A percentile compares a stretch with the other conserved stretches of the same genome.
Evolutionary conservation across 2,113 vertebrate genomes (phyloP).

Genomic region (Hemicordylus capensis): DNA sequence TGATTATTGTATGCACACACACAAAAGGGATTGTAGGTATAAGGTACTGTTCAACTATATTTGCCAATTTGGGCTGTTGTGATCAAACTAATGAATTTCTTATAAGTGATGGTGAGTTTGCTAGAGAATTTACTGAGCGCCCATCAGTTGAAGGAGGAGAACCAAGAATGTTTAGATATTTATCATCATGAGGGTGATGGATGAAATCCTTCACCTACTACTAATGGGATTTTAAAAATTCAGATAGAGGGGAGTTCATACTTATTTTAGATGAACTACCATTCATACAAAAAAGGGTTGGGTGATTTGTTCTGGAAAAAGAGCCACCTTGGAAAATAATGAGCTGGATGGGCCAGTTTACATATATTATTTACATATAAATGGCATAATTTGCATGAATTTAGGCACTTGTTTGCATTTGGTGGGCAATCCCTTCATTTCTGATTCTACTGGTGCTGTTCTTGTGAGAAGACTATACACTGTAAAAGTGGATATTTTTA

Average conservation of each 20-base stretch:
- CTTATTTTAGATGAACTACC: not conserved
- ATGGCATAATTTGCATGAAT: constrained; percentile 6
- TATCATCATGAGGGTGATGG: not conserved
- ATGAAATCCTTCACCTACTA: not conserved
- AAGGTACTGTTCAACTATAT: not conserved
- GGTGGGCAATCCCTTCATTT: not conserved
- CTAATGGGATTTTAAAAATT: constrained; percentile 18
- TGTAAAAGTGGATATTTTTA: not conserved
- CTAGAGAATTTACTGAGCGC: not conserved
- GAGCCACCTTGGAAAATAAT: not conserved
- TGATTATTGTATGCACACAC: not conserved
- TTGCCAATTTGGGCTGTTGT: not conserved
- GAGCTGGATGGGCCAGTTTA: not conserved
- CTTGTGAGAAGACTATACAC: not conserved
- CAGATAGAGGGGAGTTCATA: not conserved
- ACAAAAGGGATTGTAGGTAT: not conserved
- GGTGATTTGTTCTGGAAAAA: not conserved
- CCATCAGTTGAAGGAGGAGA: not conserved
- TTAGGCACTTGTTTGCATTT: not conserved
- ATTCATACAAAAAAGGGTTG: not conserved
- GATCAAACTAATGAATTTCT: constrained; percentile 27
- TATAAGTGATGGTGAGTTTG: not conserved
- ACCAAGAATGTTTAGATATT: constrained; percentile 11
- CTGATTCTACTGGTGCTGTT: constrained; percentile 31
- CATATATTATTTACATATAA: constrained; percentile 21